Conservation (phyloP, 1,140 invertebrate genomes). For the Riptortus pedestris region DNA sequence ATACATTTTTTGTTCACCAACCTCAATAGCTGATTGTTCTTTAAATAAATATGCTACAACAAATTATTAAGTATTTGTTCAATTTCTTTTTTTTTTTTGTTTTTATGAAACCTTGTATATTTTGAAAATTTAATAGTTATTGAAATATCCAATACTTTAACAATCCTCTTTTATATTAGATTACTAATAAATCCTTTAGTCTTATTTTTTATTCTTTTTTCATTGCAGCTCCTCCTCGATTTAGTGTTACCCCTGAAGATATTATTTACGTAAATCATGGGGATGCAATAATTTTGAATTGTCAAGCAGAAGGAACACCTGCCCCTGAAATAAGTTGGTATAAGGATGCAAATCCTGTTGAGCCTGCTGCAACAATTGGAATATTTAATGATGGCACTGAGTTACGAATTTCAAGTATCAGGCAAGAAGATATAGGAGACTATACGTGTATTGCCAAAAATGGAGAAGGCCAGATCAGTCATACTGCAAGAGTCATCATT, state of each 20-base stretch:
- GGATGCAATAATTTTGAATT: slow-evolving; percentile 88
- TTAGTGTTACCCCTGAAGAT: slow-evolving; percentile 82
- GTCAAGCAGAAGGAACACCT: slow-evolving; percentile 85
- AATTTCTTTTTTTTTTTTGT: too few relatives aligned
- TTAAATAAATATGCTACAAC: too few relatives aligned
- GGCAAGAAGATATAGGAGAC: slow-evolving; percentile 85
- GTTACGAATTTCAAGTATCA: slow-evolving; percentile 77
- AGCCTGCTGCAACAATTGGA: slow-evolving; percentile 63
- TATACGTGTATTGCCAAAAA: slow-evolving; percentile 91
- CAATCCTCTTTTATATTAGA: too few relatives aligned
- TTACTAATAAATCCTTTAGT: too few relatives aligned
- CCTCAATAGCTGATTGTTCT: too few relatives aligned
- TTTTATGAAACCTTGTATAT: too few relatives aligned
- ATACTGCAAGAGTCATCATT: slow-evolving; percentile 87
- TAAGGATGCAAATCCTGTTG: slow-evolving; percentile 80
- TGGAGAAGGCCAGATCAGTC: slow-evolving; percentile 85
- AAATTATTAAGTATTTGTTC: too few relatives aligned
- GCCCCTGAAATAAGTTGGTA: slow-evolving; percentile 85
- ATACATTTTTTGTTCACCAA: too few relatives aligned
- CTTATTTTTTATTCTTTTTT: neutral
- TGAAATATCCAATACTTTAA: too few relatives aligned
- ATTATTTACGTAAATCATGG: slow-evolving; percentile 92
- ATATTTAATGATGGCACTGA: slow-evolving; percentile 87
- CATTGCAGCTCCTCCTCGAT: slow-evolving; percentile 66
- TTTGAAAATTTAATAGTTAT: too few relatives aligned